phyloP scores from a whole-genome alignment of 2,113 vertebrate genomes.

The Ondatra zibethicus region DNA sequence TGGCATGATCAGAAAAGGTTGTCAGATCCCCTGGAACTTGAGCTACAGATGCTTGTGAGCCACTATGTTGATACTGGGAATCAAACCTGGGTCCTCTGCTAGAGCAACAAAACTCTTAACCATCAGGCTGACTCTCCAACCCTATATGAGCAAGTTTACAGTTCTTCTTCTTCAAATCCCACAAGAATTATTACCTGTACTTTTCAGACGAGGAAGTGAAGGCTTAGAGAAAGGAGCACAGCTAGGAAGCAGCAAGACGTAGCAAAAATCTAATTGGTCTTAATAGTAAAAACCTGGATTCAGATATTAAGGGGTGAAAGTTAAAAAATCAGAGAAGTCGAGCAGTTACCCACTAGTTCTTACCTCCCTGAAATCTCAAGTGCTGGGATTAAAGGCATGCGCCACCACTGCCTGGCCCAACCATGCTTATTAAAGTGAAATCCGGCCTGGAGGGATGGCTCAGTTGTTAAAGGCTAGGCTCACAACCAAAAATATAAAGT shows the following conservation, averaged over 20 bases:
- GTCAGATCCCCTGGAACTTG: background rate
- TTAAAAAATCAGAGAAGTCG: no score
- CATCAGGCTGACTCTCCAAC: background rate
- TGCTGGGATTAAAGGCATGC: no score
- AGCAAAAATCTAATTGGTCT: no score
- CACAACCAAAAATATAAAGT: no score
- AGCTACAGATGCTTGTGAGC: background rate
- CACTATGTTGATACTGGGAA: background rate
- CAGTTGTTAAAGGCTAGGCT: no score
- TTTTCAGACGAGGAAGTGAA: background rate
- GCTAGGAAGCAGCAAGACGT: background rate
- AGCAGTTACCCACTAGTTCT: no score
- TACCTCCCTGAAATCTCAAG: no score
- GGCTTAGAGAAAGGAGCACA: background rate
- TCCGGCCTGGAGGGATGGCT: no score
- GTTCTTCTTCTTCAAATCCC: background rate
- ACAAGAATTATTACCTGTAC: slow-evolving; percentile 19
- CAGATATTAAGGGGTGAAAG: no score
- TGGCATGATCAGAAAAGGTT: background rate
- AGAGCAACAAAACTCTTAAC: background rate
- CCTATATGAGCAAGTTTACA: background rate
- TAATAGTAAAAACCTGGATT: no score
- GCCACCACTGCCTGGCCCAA: no score
- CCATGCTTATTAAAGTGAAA: no score
- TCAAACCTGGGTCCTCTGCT: background rate